These are phyloP conservation scores for Oryctes rhinoceros DNA, from an alignment of 1,140 invertebrate species.

Conservation along the genomic window DNA sequence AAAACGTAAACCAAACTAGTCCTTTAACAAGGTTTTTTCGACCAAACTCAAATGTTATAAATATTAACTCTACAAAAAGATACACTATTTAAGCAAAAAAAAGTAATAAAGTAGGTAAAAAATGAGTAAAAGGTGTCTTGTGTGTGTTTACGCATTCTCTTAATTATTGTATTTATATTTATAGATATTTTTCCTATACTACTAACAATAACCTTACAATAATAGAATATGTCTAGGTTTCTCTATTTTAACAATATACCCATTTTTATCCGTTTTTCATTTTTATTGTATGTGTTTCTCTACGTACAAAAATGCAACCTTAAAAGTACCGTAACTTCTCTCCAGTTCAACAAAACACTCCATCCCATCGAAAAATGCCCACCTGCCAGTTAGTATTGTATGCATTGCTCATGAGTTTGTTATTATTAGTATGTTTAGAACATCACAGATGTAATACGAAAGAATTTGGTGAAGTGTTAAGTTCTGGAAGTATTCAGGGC, in stretches of 20 bases:
- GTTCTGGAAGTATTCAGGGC: slow-evolving; percentile 12
- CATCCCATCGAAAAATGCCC: slow-evolving; percentile 26
- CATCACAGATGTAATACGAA: not conserved
- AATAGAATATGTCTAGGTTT: not conserved
- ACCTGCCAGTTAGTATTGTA: slow-evolving; percentile 16
- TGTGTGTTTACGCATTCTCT: not conserved
- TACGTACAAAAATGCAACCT: no score
- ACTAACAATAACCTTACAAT: no score
- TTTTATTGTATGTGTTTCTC: not conserved
- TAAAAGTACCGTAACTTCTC: not conserved
- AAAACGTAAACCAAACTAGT: slow-evolving; percentile 39
- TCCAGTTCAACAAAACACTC: not conserved
- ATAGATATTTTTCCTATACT: slow-evolving; percentile 9
- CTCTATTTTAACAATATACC: slow-evolving; percentile 37
- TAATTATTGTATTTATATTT: slow-evolving; percentile 7
- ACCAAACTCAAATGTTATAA: slow-evolving; percentile 33
- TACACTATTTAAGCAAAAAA: slow-evolving; percentile 2
- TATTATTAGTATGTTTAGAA: slow-evolving; percentile 8
- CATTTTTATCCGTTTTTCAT: not conserved
- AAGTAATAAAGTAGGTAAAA: slow-evolving; percentile 14
- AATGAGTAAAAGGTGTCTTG: not conserved
- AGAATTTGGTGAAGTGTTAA: not conserved
- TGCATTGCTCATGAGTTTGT: slow-evolving; percentile 12
- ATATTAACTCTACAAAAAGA: not conserved
- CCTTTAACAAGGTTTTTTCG: slow-evolving; percentile 40